Conservation (phyloP, 2,888 invertebrate species). For the Cetonia aurata region DNA sequence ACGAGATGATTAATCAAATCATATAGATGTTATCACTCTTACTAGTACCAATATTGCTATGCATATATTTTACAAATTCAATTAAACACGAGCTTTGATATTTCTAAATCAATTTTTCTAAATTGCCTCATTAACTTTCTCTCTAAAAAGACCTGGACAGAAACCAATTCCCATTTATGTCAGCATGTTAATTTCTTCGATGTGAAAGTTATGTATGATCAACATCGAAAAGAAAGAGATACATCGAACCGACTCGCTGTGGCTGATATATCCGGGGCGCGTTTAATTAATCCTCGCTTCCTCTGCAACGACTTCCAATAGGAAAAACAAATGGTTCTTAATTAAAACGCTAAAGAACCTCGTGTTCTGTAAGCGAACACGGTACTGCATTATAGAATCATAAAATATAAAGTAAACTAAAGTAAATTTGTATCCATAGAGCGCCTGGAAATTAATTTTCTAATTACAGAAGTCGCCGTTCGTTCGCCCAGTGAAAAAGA, state of each 20-base stretch:
- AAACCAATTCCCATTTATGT: too few species aligned
- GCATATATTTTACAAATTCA: too few species aligned
- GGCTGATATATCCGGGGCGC: conserved; percentile 11
- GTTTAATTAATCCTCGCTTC: conserved; percentile 32
- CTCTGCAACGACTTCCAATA: conserved; percentile 23
- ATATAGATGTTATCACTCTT: too few species aligned
- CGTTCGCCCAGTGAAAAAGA: neutral
- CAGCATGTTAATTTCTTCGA: too few species aligned
- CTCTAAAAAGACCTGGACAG: too few species aligned
- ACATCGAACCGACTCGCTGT: conserved; percentile 6
- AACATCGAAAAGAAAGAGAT: neutral
- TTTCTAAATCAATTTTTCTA: too few species aligned
- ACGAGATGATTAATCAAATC: too few species aligned
- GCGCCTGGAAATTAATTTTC: conserved; percentile 35
- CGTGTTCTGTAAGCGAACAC: conserved; percentile 16
- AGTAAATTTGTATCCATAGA: conserved; percentile 27
- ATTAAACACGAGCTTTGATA: too few species aligned
- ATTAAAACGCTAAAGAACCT: conserved; percentile 26
- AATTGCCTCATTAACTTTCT: too few species aligned
- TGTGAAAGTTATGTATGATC: too few species aligned
- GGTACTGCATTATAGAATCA: conserved; percentile 33
- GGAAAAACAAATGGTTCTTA: conserved; percentile 29
- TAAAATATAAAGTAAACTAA: conserved; percentile 33
- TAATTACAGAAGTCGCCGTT: conserved; percentile 27
- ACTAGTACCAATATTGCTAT: too few species aligned